Percentiles rank a stretch among this genome's conserved stretches.
phyloP scores from a whole-genome alignment of 64 coral and sea anemone species.

The Montipora sp. region DNA sequence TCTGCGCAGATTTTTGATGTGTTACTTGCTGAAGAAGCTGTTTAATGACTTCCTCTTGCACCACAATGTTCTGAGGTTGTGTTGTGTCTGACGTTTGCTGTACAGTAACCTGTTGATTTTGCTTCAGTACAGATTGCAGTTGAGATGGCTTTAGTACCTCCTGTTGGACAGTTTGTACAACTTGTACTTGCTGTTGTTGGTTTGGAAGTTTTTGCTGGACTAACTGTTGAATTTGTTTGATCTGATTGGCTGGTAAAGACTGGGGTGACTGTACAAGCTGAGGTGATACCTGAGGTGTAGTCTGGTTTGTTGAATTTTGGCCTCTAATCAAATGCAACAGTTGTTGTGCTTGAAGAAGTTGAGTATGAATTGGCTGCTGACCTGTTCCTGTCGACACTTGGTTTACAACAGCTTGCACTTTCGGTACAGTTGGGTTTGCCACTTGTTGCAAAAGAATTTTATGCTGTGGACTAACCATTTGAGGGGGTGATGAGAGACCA shows the following conservation, averaged over 20 bases:
- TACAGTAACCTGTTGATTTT: constrained; percentile 45
- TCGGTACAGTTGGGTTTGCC: not conserved
- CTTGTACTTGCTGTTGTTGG: constrained; percentile 40
- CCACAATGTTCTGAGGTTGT: constrained; percentile 44
- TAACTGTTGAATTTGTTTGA: constrained; percentile 89
- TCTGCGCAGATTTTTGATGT: constrained; percentile 70
- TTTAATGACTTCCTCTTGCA: constrained; percentile 50
- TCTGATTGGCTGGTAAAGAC: constrained; percentile 49
- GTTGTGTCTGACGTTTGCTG: constrained; percentile 17
- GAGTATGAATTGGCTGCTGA: constrained; percentile 21
- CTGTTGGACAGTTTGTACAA: constrained; percentile 61
- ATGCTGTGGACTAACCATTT: constrained; percentile 23
- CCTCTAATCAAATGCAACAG: constrained; percentile 42
- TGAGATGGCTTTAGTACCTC: constrained; percentile 71
- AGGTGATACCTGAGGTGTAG: not conserved
- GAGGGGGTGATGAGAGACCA: constrained; percentile 34
- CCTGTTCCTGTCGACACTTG: constrained; percentile 23
- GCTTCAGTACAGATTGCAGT: constrained; percentile 71
- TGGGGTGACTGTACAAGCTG: constrained; percentile 10
- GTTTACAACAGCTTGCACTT: constrained; percentile 21
- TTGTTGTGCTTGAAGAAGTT: constrained; percentile 44
- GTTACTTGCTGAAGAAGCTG: constrained; percentile 32
- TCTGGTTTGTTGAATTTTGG: constrained; percentile 24
- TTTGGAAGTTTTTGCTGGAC: constrained; percentile 54
- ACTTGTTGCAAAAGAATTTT: constrained; percentile 43